These are phyloP conservation scores for Drosophila sp. DNA, from an alignment of 1,140 invertebrate genomes.

Conservation along the genomic window DNA sequence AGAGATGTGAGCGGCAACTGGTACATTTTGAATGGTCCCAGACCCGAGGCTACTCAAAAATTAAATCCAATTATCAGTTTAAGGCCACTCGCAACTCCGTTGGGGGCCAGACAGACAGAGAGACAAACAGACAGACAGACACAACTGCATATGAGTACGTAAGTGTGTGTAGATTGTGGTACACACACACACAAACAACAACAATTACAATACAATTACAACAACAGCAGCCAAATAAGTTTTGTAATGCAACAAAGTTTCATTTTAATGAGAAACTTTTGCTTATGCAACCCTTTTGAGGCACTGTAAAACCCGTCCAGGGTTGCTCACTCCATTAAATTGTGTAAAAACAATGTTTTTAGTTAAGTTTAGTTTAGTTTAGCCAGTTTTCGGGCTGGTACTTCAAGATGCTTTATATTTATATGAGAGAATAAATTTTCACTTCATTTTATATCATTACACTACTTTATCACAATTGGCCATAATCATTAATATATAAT, in stretches of 20 bases:
- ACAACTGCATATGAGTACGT: conserved; percentile 3
- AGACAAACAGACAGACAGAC: too few species aligned
- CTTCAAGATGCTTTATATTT: conserved; percentile 28
- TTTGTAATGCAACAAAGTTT: conserved; percentile 78
- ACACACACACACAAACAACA: conserved; percentile 36
- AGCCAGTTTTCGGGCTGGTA: conserved; percentile 22
- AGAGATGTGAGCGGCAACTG: conserved; percentile 48
- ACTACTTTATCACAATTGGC: too few species aligned
- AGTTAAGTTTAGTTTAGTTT: conserved; percentile 6
- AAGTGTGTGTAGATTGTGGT: conserved; percentile 28
- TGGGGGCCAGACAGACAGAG: conserved; percentile 42
- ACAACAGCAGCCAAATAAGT: conserved; percentile 46
- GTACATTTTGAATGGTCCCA: conserved; percentile 58
- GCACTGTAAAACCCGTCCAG: conserved; percentile 3
- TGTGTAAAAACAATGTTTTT: conserved; percentile 35
- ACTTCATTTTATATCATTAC: neutral
- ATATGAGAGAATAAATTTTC: neutral
- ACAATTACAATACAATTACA: conserved; percentile 26
- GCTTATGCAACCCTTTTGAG: conserved; percentile 55
- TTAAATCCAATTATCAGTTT: conserved; percentile 83
- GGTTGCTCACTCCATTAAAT: conserved; percentile 34
- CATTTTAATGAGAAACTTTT: conserved; percentile 82
- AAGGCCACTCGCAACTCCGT: conserved; percentile 68
- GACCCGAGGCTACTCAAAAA: conserved; percentile 68
- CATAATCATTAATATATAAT: too few species aligned